Conservation (phyloP, 1,140 invertebrate species). For the Musca vetustissima region DNA sequence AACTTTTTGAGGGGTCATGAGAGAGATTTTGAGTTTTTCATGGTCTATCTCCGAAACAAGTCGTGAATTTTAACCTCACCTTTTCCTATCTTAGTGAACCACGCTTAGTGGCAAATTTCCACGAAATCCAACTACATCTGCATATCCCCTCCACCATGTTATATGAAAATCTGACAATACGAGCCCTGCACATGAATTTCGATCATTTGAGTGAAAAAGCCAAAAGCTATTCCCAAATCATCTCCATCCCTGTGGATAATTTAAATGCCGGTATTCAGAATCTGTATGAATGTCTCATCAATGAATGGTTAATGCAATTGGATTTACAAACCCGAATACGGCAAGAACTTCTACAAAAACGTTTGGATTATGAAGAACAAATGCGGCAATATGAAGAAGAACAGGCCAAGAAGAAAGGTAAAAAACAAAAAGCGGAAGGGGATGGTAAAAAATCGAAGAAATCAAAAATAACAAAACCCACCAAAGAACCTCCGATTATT, state of each 20-base stretch:
- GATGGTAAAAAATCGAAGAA: slow-evolving; percentile 29
- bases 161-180: slow-evolving; percentile 39
- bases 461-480: slow-evolving; percentile 38
- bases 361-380: slow-evolving; percentile 36
- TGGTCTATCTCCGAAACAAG: too few relatives aligned
- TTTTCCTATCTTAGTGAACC: slow-evolving; percentile 30
- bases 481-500: slow-evolving; percentile 32
- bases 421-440: slow-evolving; percentile 17
- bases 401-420: background rate
- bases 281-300: slow-evolving; percentile 34
- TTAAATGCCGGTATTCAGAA: slow-evolving; percentile 39
- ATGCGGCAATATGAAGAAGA: slow-evolving; percentile 23
- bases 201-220: slow-evolving; percentile 41
- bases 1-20: too few relatives aligned
- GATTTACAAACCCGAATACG: slow-evolving; percentile 34
- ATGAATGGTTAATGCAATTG: slow-evolving; percentile 40
- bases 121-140: slow-evolving; percentile 13
- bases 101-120: slow-evolving; percentile 35
- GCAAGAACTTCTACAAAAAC: slow-evolving; percentile 25
- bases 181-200: slow-evolving; percentile 40
- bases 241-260: slow-evolving; percentile 13
- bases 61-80: too few relatives aligned
- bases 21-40: too few relatives aligned
- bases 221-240: slow-evolving; percentile 35
- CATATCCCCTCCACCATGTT: slow-evolving; percentile 40